Evolutionary conservation across 2,888 invertebrate species (phyloP), one percentile per base, ranked within the genome.

Genomic region (Heliconius erato): DNA sequence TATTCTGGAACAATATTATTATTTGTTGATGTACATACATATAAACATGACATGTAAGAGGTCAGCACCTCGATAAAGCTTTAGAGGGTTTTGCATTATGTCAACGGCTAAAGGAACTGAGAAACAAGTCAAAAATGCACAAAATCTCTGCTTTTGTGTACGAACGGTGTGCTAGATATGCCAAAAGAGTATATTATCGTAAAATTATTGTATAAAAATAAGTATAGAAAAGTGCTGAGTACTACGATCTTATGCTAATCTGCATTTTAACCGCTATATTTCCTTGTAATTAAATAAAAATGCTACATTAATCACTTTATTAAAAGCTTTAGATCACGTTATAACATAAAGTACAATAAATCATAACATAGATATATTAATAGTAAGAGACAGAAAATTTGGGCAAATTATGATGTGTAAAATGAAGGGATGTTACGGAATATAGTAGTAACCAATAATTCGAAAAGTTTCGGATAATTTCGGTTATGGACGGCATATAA

Each of bases 161-260:
- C 81, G 82, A 90, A 90, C 88, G 90, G 91, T 92, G 92, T 93
- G 93, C 93, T 94, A 94, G 93, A 90, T 91, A 92, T 92, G 92
- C 93, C 93, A 94, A 94, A 93, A 91, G 89, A 89, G 85, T 90
- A 88, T 88, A 86, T 79, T 84, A 86, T 85, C 63, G n/a, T 76
- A 76, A 88, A 88, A 90, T 89, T 86, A 89, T 86, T 89, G 87
- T 89, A 89, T 84, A 82, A 69, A 40, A 44, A 67, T 78, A 81
- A 49, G 63, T 74, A 35, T 78, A 69, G 23, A 74, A 35, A 44
- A 67, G 68, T 68, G 67, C 78, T 78, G 32, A 78, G 32, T 78
- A 78, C 49, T 78, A 68, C 19, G 19, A 78, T 67, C 44, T 67
- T 28, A 65, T 67, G 44, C 40, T 67, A 32, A n/a, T 23, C 26